Evolutionary conservation across 1,140 invertebrate species (phyloP).

Genomic region (Choristoneura fumiferana): DNA sequence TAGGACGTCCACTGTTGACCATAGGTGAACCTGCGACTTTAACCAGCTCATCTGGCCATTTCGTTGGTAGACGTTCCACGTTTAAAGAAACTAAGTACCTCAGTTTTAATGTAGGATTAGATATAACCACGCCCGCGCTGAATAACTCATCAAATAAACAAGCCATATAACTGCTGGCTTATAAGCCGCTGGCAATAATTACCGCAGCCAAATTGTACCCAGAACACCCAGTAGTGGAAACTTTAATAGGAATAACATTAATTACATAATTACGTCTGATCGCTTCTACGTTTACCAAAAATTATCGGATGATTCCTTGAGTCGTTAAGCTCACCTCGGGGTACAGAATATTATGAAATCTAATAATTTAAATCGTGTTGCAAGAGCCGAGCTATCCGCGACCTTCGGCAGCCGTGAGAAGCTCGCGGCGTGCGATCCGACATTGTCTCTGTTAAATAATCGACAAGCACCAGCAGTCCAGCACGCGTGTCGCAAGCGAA

Average conservation of each 20-base stretch:
- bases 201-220: background rate
- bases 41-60: too few relatives aligned
- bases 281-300: slow-evolving; percentile 17
- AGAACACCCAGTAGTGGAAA: slow-evolving; percentile 6
- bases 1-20: too few relatives aligned
- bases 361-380: slow-evolving; percentile 71
- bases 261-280: slow-evolving; percentile 17
- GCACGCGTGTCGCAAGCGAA: slow-evolving; percentile 45
- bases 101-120: too few relatives aligned
- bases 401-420: slow-evolving; percentile 70
- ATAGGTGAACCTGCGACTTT: too few relatives aligned
- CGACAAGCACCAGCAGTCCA: slow-evolving; percentile 55
- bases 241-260: slow-evolving; percentile 15
- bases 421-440: slow-evolving; percentile 56
- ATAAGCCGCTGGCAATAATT: background rate
- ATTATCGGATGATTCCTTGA: slow-evolving; percentile 16
- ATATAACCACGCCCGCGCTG: too few relatives aligned
- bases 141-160: too few relatives aligned
- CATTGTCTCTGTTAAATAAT: slow-evolving; percentile 72
- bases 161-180: too few relatives aligned
- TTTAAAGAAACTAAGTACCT: too few relatives aligned
- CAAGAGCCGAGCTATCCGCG: slow-evolving; percentile 60
- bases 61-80: too few relatives aligned
- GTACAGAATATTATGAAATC: slow-evolving; percentile 62
- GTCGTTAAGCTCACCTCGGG: slow-evolving; percentile 44